Base-by-base conservation (phyloP, 2,888 invertebrate species). In the Sycophila texana region DNA sequence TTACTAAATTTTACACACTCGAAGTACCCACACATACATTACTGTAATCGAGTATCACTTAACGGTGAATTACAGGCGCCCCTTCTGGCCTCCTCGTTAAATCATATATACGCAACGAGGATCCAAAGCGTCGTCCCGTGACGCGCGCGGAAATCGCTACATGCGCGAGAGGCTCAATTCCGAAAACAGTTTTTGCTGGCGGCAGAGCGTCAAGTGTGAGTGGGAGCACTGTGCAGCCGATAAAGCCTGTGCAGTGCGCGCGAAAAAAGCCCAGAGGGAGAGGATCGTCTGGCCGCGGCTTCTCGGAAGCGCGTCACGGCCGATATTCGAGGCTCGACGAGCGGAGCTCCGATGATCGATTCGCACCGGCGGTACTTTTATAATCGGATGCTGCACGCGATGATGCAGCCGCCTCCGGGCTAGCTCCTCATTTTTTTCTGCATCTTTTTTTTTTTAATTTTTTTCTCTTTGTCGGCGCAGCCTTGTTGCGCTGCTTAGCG, bases 271-370 rank as follows among this genome's bases (percentile, higher is more conserved):
- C 65, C 26, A 26, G 26, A 26, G 2, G 2, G 10, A 67, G 13
- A 53, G 49, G 13, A 49, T 7, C 72, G 65, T 22, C 16, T n/a
- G 14, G 22, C 13, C 18, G 60, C 18, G 67, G 58, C 60, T 79
- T 79, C 74, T 67, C 16, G 18, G 79, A 75, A 79, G 74, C 57
- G 70, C 75, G 71, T 80, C 81, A 74, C 63, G 74, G 70, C 4
- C 49, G 53, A 78, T 26, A 26, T 79, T 77, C 77, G 63, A 70
- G 77, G 58, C 67, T 49, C 57, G 76, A 53, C 53, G n/a, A n/a
- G n/a, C n/a, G n/a, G n/a, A n/a, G 75, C 51, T n/a, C 70, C 68
- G 68, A 68, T 74, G 78, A 78, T 74, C 73, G 78, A 78, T 78
- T 73, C 73, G 67, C 22, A 13, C 47, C 20, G 76, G 30, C 55